phyloP scores from a whole-genome alignment of 35 echinoderm and acorn worm genomes.

The Diadema setosum region DNA sequence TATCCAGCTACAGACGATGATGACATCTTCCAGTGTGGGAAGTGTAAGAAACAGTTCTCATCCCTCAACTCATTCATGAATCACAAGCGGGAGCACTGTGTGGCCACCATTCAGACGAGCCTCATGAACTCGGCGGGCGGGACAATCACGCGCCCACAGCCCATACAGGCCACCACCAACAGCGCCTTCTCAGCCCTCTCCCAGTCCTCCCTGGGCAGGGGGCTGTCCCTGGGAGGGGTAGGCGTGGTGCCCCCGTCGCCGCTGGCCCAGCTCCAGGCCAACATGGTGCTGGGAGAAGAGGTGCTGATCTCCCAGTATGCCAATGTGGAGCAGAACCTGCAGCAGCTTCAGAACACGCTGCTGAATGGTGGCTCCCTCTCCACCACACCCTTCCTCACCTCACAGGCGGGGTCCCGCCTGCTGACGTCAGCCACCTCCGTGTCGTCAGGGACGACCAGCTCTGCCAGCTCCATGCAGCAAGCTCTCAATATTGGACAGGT shows the following conservation, averaged over 20 bases:
- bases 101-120: not conserved
- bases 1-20: slow-evolving; percentile 67
- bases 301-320: slow-evolving; percentile 85
- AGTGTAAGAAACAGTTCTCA: slow-evolving; percentile 98
- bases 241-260: slow-evolving; percentile 47
- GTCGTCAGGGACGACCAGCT: not conserved
- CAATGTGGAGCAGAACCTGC: slow-evolving; percentile 80
- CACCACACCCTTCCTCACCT: not conserved
- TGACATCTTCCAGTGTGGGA: slow-evolving; percentile 95
- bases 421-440: not conserved
- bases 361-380: slow-evolving; percentile 32
- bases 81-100: slow-evolving; percentile 87
- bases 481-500: not conserved
- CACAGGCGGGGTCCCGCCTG: not conserved
- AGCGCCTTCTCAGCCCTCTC: slow-evolving; percentile 83
- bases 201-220: not conserved
- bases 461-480: not conserved
- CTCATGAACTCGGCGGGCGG: not conserved
- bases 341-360: slow-evolving; percentile 70
- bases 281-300: slow-evolving; percentile 89
- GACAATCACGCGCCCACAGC: slow-evolving; percentile 10
- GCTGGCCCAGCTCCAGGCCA: slow-evolving; percentile 61
- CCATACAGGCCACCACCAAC: slow-evolving; percentile 7
- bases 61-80: slow-evolving; percentile 84
- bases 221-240: slow-evolving; percentile 18